phyloP scores from a whole-genome alignment of 2,888 invertebrate genomes.

The Spilosoma lubricipeda region DNA sequence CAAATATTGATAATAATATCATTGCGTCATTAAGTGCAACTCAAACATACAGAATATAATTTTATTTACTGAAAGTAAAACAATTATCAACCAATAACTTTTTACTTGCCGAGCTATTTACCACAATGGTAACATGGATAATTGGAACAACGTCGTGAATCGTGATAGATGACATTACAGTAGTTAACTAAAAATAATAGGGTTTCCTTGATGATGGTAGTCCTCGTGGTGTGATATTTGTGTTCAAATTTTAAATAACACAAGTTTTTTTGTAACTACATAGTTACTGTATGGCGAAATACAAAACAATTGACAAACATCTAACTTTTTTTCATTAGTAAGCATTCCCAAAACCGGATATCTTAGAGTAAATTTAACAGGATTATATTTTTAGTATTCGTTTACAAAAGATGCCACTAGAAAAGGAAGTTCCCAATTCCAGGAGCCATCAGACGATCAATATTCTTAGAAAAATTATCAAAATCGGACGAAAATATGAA shows the following conservation, averaged over 20 bases:
- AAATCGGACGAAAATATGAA: background rate
- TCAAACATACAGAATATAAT: background rate
- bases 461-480: background rate
- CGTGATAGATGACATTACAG: background rate
- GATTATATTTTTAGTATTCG: background rate
- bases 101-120: background rate
- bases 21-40: background rate
- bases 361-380: no score
- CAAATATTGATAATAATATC: background rate
- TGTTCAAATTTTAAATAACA: background rate
- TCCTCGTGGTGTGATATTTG: no score
- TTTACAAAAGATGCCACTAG: background rate
- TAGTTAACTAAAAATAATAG: background rate
- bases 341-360: no score
- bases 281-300: no score
- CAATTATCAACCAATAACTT: background rate
- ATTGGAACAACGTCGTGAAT: background rate
- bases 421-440: background rate
- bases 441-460: background rate
- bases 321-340: background rate
- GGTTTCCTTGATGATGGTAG: background rate
- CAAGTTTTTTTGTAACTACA: no score
- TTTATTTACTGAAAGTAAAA: background rate
- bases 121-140: background rate
- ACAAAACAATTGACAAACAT: background rate